Conservation (phyloP, 2,888 invertebrate species). For the Laothoe populi region DNA sequence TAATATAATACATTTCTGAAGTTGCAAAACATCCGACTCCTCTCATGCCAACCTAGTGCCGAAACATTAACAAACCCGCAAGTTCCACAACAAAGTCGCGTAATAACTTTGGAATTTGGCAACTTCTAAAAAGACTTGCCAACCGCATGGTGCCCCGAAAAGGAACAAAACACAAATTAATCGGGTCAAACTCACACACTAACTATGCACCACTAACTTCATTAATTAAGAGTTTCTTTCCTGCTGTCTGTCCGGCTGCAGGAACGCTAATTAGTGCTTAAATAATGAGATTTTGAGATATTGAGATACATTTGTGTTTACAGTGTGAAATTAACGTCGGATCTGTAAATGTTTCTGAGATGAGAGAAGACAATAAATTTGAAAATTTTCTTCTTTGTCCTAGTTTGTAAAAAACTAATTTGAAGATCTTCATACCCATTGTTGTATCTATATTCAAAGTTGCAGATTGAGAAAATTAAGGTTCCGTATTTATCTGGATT, state of each 20-base stretch:
- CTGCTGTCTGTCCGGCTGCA: slow-evolving; percentile 28
- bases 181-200: slow-evolving; percentile 44
- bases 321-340: neutral
- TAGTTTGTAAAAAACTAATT: too few species aligned
- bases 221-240: slow-evolving; percentile 46
- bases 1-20: neutral
- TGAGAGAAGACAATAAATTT: too few species aligned
- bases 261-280: slow-evolving; percentile 13
- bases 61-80: slow-evolving; percentile 3
- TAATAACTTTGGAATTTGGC: slow-evolving; percentile 20
- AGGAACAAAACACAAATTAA: slow-evolving; percentile 43
- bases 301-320: too few species aligned
- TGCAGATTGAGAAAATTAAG: too few species aligned
- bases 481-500: too few species aligned
- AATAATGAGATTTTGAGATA: neutral
- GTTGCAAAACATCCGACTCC: neutral
- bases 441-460: too few species aligned
- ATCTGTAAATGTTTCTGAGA: too few species aligned
- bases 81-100: neutral
- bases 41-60: neutral
- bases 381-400: too few species aligned
- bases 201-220: slow-evolving; percentile 38
- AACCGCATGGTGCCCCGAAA: slow-evolving; percentile 27
- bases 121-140: slow-evolving; percentile 15
- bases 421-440: too few species aligned